Conservation (phyloP, 92 coral and sea anemone species). For the Scolanthus callimorphus region DNA sequence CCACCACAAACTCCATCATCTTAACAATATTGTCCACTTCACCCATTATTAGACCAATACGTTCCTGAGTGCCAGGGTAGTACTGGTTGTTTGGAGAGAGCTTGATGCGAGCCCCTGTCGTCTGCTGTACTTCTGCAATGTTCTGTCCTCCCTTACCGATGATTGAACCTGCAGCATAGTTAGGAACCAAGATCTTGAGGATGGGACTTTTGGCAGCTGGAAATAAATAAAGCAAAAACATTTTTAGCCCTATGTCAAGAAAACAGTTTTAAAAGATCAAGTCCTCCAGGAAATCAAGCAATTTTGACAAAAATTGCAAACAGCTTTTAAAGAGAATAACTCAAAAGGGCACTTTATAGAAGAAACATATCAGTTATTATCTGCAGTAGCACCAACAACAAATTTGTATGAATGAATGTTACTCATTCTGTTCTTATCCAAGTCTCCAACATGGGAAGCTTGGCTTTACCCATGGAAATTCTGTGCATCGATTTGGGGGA, state of each 20-base stretch:
- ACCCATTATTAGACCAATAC: constrained; percentile 97
- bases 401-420: too few relatives aligned
- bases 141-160: constrained; percentile 98
- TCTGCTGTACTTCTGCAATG: constrained; percentile 91
- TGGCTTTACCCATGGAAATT: too few relatives aligned
- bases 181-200: constrained; percentile 91
- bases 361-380: too few relatives aligned
- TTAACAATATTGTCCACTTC: constrained; percentile 82
- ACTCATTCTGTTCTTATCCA: too few relatives aligned
- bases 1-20: constrained; percentile 90
- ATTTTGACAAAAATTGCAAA: background rate
- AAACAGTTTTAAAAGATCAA: too few relatives aligned
- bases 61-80: constrained; percentile 97
- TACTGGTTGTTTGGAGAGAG: constrained; percentile 95
- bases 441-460: too few relatives aligned
- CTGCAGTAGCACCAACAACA: too few relatives aligned
- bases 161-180: constrained; percentile 98
- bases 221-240: too few relatives aligned
- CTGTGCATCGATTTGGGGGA: too few relatives aligned
- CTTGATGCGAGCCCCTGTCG: constrained; percentile 94
- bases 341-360: too few relatives aligned
- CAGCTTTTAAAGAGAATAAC: background rate
- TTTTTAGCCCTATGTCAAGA: too few relatives aligned
- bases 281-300: background rate
- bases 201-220: constrained; percentile 94